Conservation (phyloP, 1,140 invertebrate genomes). For the Scaptomyza hsui region DNA sequence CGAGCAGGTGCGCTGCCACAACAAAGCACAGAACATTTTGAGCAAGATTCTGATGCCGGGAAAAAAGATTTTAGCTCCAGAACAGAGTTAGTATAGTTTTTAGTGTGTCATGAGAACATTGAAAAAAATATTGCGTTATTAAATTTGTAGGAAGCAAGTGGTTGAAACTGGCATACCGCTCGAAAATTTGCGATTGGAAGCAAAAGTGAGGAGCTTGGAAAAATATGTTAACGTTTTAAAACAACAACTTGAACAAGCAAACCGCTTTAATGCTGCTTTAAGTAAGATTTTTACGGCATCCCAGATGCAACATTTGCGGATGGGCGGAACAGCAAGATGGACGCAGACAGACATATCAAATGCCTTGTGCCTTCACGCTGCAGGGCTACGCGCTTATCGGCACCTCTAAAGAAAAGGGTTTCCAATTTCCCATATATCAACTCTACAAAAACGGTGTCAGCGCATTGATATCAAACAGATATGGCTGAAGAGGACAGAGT, state of each 20-base stretch:
- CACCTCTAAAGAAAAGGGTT: too few species aligned
- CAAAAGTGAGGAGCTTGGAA: constrained; percentile 2
- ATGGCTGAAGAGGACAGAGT: neutral
- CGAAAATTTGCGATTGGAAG: too few species aligned
- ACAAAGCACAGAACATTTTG: neutral
- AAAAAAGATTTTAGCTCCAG: too few species aligned
- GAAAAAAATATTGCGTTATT: too few species aligned
- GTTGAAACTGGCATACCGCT: neutral
- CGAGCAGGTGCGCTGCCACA: neutral
- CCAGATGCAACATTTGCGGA: constrained; percentile 1
- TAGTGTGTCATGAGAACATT: too few species aligned
- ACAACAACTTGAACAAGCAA: constrained; percentile 2
- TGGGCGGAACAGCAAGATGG: neutral
- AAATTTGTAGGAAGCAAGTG: too few species aligned
- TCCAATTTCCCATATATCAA: neutral
- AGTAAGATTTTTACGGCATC: constrained; percentile 1
- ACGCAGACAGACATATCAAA: too few species aligned
- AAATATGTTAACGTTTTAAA: neutral
- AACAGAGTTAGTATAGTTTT: too few species aligned
- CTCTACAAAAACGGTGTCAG: neutral
- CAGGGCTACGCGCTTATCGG: too few species aligned
- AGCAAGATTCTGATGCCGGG: too few species aligned
- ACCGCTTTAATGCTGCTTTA: neutral
- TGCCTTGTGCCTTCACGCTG: too few species aligned
- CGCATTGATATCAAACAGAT: neutral